Evolutionary conservation across 2,888 invertebrate species (phyloP), one percentile per base, ranked within the genome.

Genomic region (Drosophila colorata): DNA sequence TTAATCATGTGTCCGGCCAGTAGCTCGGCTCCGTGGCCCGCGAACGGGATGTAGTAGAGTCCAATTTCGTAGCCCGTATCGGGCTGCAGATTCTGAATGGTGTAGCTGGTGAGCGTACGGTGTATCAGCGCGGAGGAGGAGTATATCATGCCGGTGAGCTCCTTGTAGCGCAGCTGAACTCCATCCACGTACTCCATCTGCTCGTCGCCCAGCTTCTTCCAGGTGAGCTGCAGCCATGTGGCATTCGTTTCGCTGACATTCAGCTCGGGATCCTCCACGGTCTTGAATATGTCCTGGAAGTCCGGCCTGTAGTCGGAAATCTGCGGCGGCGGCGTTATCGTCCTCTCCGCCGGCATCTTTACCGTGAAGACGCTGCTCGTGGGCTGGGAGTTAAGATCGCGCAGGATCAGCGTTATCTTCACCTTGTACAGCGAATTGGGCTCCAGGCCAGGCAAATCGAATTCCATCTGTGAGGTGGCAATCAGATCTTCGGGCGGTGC

Each of bases 181-280:
- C 97, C 98, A 88, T 98, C 98, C 59, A 98, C 96, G 84, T 96
- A 96, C 82, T 95, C 95, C 74, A 97, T 91, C 90, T 98, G 97
- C 43, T 95, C 95, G 64, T 96, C 96, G 0, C 94, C 94, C 85
- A 98, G 95, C 85, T 96, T 96, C 80, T 96, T 94, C 98, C 98
- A 98, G 48, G 94, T 95, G 1, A 98, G 93, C 53, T 95, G 95
- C 1, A 96, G 95, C 92, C 95, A 95, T 0, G 96, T 96, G 20
- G 97, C 95, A 83, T 97, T 97, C 0, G 95, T 95, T 69, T 96
- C 95, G 2, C 95, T 94, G 0, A 96, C 94, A 35, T 94, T 94
- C 23, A 98, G 91, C 60, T 95, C 95, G 1, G 97, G 95, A 90
- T 97, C 95, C 43, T 97, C 93, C 1, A 93, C 92, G 69, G 93